A percentile compares a stretch with the other conserved stretches of the same genome.
Evolutionary conservation across 2,888 invertebrate species (phyloP).

Genomic region (Aspidapion aeneum): DNA sequence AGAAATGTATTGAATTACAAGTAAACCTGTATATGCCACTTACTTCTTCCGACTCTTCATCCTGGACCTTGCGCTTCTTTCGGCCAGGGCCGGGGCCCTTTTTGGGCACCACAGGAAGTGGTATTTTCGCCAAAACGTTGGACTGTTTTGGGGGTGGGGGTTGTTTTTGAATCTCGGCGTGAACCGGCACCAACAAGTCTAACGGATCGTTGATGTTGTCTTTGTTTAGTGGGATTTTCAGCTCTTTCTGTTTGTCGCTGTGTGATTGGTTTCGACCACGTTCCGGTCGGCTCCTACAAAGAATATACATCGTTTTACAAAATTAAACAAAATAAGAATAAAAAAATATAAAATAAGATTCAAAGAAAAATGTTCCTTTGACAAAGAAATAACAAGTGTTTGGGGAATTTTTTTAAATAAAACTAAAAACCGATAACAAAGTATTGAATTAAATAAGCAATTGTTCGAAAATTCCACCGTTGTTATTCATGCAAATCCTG

Average conservation of each 20-base stretch:
- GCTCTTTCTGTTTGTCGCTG: neutral
- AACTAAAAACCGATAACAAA: no score
- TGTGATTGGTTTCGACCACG: neutral
- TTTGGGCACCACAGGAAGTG: conserved; percentile 16
- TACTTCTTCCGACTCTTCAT: conserved; percentile 35
- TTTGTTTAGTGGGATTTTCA: conserved; percentile 14
- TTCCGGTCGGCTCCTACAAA: neutral
- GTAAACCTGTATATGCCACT: no score
- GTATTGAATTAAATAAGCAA: no score
- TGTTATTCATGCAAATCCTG: no score
- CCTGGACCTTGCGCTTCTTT: conserved; percentile 28
- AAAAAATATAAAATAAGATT: no score
- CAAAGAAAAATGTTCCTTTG: no score
- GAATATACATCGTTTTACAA: neutral
- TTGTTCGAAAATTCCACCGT: no score
- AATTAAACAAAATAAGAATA: neutral
- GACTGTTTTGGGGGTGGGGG: conserved; percentile 16
- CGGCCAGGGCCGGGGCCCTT: conserved; percentile 17
- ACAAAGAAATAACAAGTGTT: no score
- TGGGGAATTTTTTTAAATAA: no score
- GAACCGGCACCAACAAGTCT: conserved; percentile 41
- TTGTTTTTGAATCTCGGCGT: conserved; percentile 38
- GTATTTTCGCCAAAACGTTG: conserved; percentile 1
- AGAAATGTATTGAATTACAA: no score
- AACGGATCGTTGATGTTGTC: conserved; percentile 36